These are phyloP conservation scores for Crossoptilon crossoptilon DNA, from an alignment of 2,797 vertebrate genomes.

Conservation along the genomic window DNA sequence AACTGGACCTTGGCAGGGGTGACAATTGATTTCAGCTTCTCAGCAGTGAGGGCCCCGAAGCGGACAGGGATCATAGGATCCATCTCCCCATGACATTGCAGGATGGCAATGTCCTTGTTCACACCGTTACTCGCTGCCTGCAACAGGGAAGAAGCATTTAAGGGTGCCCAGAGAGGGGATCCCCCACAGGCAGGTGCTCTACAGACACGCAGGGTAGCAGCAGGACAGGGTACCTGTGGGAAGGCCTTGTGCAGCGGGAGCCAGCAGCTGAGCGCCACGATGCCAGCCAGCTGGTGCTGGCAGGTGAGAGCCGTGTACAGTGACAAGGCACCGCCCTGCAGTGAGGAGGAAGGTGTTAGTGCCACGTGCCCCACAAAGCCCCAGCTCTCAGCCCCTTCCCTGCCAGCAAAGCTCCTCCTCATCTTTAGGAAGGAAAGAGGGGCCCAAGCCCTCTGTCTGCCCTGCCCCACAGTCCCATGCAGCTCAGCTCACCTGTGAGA, in stretches of 20 bases:
- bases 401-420: accelerated
- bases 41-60: slow-evolving; percentile 90
- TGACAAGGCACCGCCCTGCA: slow-evolving; percentile 94
- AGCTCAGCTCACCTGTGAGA: slow-evolving; percentile 90
- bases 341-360: background rate
- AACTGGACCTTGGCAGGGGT: slow-evolving; percentile 89
- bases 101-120: slow-evolving; percentile 90
- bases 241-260: slow-evolving; percentile 94
- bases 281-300: slow-evolving; percentile 93
- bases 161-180: background rate
- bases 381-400: background rate
- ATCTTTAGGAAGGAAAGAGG: accelerated
- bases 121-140: slow-evolving; percentile 82
- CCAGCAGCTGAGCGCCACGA: slow-evolving; percentile 98
- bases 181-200: accelerated
- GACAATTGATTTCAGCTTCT: slow-evolving; percentile 91
- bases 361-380: accelerated
- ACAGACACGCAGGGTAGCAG: accelerated
- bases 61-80: slow-evolving; percentile 92
- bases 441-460: background rate
- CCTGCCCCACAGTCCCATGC: background rate
- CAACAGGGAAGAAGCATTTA: background rate
- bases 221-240: slow-evolving; percentile 83
- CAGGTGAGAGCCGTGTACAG: slow-evolving; percentile 96
- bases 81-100: slow-evolving; percentile 95